A percentile compares a stretch with the other conserved stretches of the same genome.
phyloP scores from a whole-genome alignment of 2,113 vertebrate genomes.

The Notarius lentiginosus region DNA sequence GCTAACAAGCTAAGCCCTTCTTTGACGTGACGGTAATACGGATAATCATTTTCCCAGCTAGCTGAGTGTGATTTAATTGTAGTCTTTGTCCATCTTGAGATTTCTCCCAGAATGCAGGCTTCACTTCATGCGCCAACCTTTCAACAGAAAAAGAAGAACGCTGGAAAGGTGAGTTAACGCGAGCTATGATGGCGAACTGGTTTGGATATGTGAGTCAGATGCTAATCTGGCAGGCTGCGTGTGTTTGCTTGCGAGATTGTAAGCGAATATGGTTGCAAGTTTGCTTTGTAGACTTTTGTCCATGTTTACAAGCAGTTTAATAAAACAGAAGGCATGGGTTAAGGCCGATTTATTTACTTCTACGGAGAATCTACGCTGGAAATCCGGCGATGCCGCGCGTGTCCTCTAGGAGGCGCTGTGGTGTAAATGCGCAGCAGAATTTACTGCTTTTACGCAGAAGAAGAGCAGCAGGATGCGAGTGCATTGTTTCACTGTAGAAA shows the following conservation, averaged over 20 bases:
- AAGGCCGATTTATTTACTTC: no score
- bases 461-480: no score
- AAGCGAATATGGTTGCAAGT: neutral
- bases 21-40: no score
- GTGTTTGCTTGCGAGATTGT: neutral
- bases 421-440: no score
- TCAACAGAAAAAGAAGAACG: conserved; percentile 52
- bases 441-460: no score
- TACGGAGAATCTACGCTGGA: no score
- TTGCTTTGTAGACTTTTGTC: neutral
- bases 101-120: conserved; percentile 44
- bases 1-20: neutral
- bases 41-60: neutral
- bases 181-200: no score
- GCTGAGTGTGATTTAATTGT: neutral
- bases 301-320: neutral
- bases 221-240: neutral
- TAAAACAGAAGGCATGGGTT: neutral
- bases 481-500: no score
- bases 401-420: no score
- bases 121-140: neutral
- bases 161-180: conserved; percentile 55
- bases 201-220: neutral
- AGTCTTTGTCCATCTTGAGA: neutral
- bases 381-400: no score